Evolutionary conservation across 1,140 invertebrate genomes (phyloP).

Genomic region (Varroa destructor): DNA sequence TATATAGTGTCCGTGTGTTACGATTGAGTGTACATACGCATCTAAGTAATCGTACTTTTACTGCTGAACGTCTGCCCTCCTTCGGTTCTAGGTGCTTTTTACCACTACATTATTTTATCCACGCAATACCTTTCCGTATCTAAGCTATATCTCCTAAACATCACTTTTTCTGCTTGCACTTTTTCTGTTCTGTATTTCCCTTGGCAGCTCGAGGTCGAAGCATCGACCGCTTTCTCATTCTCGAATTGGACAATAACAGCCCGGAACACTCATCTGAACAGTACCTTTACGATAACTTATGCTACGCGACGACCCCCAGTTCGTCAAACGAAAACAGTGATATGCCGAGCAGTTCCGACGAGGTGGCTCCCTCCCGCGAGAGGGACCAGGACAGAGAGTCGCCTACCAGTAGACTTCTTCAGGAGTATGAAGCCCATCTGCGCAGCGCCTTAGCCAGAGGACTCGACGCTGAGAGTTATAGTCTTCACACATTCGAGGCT

Average conservation of each 20-base stretch:
- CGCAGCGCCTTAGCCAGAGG: constrained; percentile 82
- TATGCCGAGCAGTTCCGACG: constrained; percentile 33
- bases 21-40: too few species aligned
- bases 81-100: too few species aligned
- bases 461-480: constrained; percentile 86
- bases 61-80: too few species aligned
- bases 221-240: constrained; percentile 51
- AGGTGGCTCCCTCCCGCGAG: constrained; percentile 28
- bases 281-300: constrained; percentile 58
- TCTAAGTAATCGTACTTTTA: too few species aligned
- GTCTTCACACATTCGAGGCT: constrained; percentile 80
- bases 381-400: constrained; percentile 28
- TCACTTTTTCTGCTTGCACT: too few species aligned
- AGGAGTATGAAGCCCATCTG: constrained; percentile 78
- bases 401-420: constrained; percentile 34
- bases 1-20: too few species aligned
- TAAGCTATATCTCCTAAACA: too few species aligned
- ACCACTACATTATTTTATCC: too few species aligned
- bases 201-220: constrained; percentile 36
- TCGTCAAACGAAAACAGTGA: constrained; percentile 36
- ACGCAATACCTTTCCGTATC: too few species aligned
- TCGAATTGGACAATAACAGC: constrained; percentile 51
- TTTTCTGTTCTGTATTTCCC: too few species aligned
- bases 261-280: constrained; percentile 33
- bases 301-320: constrained; percentile 47